phyloP scores from a whole-genome alignment of 2,113 vertebrate genomes.

The Crotalus viridis region DNA sequence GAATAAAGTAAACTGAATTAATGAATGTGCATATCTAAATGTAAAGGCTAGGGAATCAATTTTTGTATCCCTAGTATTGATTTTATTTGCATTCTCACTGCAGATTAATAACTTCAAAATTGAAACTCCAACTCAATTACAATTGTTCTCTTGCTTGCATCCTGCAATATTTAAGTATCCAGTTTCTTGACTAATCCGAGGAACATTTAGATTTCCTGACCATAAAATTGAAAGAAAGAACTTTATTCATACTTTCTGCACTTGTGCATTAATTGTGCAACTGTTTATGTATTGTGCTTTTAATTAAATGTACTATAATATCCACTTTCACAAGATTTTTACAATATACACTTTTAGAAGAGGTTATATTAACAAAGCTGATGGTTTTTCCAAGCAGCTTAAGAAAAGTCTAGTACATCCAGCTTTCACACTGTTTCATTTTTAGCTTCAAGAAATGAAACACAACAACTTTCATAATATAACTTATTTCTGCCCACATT shows the following conservation, averaged over 20 bases:
- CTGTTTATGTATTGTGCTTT: background rate
- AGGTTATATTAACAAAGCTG: background rate
- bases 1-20: background rate
- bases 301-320: background rate
- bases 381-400: background rate
- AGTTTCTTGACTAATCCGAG: background rate
- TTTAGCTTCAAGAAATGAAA: background rate
- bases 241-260: background rate
- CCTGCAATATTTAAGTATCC: background rate
- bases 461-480: background rate
- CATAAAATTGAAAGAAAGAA: background rate
- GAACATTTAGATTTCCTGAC: background rate
- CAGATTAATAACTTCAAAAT: background rate
- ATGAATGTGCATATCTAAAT: background rate
- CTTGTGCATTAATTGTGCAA: background rate
- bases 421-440: background rate
- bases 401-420: background rate
- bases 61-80: background rate
- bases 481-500: conserved; percentile 11
- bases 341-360: background rate
- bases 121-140: background rate
- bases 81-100: background rate
- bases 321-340: background rate
- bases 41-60: background rate
- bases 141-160: background rate